Conservation (phyloP, 2,113 vertebrate species). For the Empidonax traillii region DNA sequence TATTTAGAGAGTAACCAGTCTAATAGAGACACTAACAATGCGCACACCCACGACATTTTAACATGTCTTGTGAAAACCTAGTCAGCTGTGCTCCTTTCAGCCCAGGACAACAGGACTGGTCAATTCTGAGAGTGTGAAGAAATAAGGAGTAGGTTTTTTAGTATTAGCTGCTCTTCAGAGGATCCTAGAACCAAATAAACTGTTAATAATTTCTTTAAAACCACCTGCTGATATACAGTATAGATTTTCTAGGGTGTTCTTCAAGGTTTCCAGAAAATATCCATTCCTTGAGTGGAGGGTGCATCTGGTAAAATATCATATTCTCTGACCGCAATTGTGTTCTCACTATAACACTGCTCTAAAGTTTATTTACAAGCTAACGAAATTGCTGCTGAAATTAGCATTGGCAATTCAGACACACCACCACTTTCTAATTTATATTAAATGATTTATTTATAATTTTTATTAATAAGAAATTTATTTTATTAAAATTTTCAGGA, state of each 20-base stretch:
- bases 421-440: not conserved
- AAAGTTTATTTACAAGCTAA: not conserved
- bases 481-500: not conserved
- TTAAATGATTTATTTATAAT: not conserved
- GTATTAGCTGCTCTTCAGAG: not conserved
- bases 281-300: not conserved
- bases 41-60: not conserved
- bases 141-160: not conserved
- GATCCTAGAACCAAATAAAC: not conserved
- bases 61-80: not conserved
- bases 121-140: not conserved
- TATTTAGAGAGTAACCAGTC: not conserved
- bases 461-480: not conserved
- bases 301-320: not conserved
- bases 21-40: not conserved
- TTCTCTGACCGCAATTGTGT: not conserved
- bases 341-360: not conserved
- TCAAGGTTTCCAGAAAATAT: not conserved
- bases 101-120: not conserved
- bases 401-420: not conserved
- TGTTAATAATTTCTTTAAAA: slow-evolving; percentile 30
- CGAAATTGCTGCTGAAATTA: not conserved
- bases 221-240: not conserved
- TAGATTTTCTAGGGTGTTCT: not conserved
- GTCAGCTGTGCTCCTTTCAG: not conserved